A percentile compares a stretch with the other conserved stretches of the same genome.
These are phyloP conservation scores for Luperina testacea DNA, from an alignment of 2,888 invertebrate species.

Conservation along the genomic window DNA sequence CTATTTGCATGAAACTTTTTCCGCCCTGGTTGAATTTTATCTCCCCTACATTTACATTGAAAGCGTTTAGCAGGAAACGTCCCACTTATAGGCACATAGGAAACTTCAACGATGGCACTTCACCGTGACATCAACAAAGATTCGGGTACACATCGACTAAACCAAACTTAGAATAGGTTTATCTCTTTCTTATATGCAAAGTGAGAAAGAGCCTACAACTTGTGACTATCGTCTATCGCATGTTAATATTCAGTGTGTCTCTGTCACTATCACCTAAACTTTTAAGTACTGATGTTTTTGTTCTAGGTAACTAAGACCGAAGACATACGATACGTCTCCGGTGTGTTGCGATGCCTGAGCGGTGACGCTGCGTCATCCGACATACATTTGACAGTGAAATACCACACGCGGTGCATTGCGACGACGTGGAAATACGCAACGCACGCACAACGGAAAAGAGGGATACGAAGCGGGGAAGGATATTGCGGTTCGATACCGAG, in stretches of 20 bases:
- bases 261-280: background rate
- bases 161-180: no score
- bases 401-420: no score
- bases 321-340: background rate
- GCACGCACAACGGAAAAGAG: no score
- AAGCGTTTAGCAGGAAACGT: slow-evolving; percentile 21
- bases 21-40: background rate
- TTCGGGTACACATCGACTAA: background rate
- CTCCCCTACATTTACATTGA: background rate
- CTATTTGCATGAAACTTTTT: slow-evolving; percentile 17
- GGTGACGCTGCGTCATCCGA: no score
- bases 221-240: background rate
- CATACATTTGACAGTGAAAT: background rate
- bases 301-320: background rate
- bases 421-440: no score
- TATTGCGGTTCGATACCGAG: no score
- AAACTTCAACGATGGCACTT: background rate
- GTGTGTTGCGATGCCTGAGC: background rate
- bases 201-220: background rate
- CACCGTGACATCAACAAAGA: background rate
- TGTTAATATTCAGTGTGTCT: background rate
- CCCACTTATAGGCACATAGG: background rate
- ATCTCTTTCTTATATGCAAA: no score
- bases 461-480: no score
- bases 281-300: no score